Percentiles rank a stretch among this genome's conserved stretches.
phyloP scores from a whole-genome alignment of 2,113 vertebrate genomes.

The Megaceryle maxima region DNA sequence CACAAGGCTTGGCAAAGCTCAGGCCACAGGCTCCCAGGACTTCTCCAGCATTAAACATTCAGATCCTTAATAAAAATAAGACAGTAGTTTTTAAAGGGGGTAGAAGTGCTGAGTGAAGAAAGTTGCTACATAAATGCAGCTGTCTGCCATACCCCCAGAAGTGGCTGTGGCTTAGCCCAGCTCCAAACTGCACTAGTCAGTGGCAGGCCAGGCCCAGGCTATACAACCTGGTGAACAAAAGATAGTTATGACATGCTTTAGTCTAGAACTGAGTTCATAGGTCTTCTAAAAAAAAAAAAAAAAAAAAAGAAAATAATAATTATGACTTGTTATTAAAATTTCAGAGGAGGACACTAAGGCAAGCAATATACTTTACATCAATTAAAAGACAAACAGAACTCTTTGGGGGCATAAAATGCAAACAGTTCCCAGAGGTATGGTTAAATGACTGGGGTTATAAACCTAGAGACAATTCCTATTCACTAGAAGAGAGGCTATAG shows the following conservation, averaged over 20 bases:
- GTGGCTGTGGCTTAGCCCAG: fast-evolving
- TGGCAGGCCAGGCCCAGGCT: background rate
- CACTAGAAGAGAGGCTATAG: background rate
- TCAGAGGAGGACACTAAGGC: background rate
- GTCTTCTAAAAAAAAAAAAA: background rate
- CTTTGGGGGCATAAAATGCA: background rate
- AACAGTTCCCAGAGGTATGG: background rate
- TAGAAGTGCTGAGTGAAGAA: background rate
- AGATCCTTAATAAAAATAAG: background rate
- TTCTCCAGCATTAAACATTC: background rate
- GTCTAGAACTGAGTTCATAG: background rate
- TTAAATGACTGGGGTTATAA: background rate
- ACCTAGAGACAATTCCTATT: background rate
- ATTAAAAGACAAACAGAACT: background rate
- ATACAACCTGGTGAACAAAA: background rate
- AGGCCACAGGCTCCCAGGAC: background rate
- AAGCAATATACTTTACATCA: background rate
- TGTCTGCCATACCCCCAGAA: background rate
- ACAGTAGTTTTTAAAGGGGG: background rate
- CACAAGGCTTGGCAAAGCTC: background rate
- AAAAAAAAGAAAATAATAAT: background rate
- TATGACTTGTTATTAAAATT: background rate
- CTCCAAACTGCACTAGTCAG: background rate
- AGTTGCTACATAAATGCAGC: background rate
- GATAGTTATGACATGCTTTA: background rate